phyloP scores from a whole-genome alignment of 2,113 vertebrate species.

The Apteryx owenii region DNA sequence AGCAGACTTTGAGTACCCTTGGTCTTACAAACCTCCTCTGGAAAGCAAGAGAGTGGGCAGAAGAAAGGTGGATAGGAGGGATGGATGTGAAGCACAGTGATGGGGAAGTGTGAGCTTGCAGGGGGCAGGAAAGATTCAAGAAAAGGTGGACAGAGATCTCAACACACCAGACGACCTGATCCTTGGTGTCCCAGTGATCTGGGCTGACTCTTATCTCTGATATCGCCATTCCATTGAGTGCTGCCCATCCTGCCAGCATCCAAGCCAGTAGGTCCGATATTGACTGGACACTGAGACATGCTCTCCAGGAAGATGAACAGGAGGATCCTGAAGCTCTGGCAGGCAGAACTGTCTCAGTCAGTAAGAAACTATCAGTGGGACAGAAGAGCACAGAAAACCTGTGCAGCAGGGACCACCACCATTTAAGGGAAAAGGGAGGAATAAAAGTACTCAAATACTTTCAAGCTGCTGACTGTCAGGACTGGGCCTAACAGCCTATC shows the following conservation, averaged over 20 bases:
- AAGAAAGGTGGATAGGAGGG: background rate
- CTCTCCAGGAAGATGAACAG: constrained; percentile 55
- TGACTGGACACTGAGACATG: background rate
- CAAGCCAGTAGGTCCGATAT: background rate
- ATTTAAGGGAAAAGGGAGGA: background rate
- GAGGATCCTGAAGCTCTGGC: constrained; percentile 3
- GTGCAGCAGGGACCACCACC: background rate
- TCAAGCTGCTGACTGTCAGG: background rate
- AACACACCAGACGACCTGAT: background rate
- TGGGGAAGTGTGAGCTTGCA: background rate
- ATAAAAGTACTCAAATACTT: background rate
- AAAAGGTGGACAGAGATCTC: background rate
- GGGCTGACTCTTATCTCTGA: background rate
- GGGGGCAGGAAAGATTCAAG: background rate
- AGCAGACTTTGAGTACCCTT: background rate
- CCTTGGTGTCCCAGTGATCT: background rate
- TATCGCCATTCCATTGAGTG: background rate
- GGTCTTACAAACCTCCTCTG: background rate
- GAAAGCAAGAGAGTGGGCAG: background rate
- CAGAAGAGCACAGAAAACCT: background rate
- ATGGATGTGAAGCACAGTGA: background rate
- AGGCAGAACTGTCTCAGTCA: background rate
- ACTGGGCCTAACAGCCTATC: background rate
- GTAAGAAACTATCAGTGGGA: background rate
- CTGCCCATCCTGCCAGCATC: background rate